phyloP scores from a whole-genome alignment of 2,113 vertebrate species.

The Salvelinus sp. region DNA sequence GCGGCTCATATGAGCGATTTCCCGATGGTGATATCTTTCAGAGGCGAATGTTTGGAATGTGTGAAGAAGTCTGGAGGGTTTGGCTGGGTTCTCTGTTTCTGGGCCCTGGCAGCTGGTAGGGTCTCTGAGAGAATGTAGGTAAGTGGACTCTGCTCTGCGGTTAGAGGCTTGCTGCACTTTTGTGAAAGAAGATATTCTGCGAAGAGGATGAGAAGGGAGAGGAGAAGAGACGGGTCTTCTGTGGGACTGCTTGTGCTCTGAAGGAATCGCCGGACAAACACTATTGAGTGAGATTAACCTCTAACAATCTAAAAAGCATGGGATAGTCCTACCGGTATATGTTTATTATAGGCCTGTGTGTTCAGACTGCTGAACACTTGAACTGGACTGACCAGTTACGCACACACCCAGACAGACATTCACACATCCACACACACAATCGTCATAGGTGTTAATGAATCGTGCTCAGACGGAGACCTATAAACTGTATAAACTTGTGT shows the following conservation, averaged over 20 bases:
- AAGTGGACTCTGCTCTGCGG: background rate
- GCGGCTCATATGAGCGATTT: constrained; percentile 47
- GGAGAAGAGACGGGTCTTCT: constrained; percentile 15
- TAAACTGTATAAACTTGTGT: background rate
- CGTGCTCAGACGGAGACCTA: background rate
- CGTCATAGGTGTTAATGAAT: background rate
- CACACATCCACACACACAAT: too few relatives aligned
- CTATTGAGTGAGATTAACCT: background rate
- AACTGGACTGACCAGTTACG: too few relatives aligned
- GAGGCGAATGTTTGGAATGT: constrained; percentile 52
- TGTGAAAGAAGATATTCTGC: background rate
- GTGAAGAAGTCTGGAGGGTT: constrained; percentile 33
- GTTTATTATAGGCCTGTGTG: background rate
- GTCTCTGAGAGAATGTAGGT: constrained; percentile 16
- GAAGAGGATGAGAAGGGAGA: background rate
- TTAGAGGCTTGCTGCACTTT: background rate
- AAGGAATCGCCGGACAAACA: constrained; percentile 6
- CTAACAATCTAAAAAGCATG: too few relatives aligned
- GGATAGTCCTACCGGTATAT: too few relatives aligned
- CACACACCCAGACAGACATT: too few relatives aligned
- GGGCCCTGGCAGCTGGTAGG: constrained; percentile 47
- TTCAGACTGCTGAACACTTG: too few relatives aligned
- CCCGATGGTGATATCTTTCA: constrained; percentile 8
- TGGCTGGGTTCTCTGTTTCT: constrained; percentile 23
- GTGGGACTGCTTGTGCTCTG: constrained; percentile 8